Base-by-base conservation (phyloP, 2,797 vertebrate species). In the Ceryle rudis region DNA sequence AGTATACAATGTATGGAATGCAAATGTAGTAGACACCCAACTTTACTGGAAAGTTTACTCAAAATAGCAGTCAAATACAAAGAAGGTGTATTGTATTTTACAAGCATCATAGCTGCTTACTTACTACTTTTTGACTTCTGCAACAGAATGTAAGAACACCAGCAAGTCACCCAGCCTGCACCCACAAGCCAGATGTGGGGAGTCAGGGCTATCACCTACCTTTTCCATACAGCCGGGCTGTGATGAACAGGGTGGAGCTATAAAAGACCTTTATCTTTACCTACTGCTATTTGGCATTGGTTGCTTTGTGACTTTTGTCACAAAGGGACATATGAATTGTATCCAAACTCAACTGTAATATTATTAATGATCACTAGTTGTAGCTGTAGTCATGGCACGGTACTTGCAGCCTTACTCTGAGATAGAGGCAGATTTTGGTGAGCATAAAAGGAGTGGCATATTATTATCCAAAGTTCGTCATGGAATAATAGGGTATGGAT, bases 1-100 rank as follows among this genome's bases (percentile, higher is more conserved):
- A 77, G 13, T 91, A 52, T 31, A 18, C 28, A 64, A 21, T 0
- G 0, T 6, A 6, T 17, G 16, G 9, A 41, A 39, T 10, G 6
- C 26, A 42, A 69, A 90, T 69, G 6, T 8, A 74, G 28, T 9
- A 78, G 39, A 64, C 37, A 23, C 49, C 8, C 23, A 61, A 14
- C 8, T 93, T 78, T 25, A 57, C 20, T n/a, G 11, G 28, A 88
- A 69, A 4, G 13, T 21, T 37, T 73, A n/a, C 41, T 86, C 35
- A 73, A 51, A 77, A 55, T 28, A 31, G 12, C 9, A 64, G 6
- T 23, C 13, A 71, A 78, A 21, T 20, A 10, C 2, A 49, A 83
- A 85, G 47, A 62, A 60, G 4, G 2, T 35, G 1, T 4, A 14
- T 10, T 39, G 22, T 28, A 22, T 71, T 85, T 58, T 33, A 11